Evolutionary conservation across 2,888 invertebrate species (phyloP).

Genomic region (Rugalucina vietnamica): DNA sequence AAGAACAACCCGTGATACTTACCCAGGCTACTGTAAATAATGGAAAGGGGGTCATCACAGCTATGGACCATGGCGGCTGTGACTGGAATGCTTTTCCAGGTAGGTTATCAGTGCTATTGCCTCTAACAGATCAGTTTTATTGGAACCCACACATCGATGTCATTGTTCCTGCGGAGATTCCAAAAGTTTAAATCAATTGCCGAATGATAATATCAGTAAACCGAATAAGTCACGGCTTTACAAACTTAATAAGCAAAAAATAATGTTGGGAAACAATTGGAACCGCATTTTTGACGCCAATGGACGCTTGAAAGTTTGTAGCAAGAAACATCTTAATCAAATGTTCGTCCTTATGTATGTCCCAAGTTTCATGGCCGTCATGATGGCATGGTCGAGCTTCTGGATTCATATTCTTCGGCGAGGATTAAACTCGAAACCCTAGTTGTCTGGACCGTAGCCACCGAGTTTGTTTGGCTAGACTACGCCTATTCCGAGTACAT

Average conservation of each 20-base stretch:
- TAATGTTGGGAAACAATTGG: too few relatives aligned
- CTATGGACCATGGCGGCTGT: background rate
- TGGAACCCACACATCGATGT: slow-evolving; percentile 3
- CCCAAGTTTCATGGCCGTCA: slow-evolving; percentile 41
- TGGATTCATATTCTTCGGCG: slow-evolving; percentile 36
- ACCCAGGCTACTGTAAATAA: background rate
- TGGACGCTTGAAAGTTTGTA: too few relatives aligned
- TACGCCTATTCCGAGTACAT: slow-evolving; percentile 14
- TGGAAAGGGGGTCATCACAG: background rate
- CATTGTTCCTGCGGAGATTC: background rate
- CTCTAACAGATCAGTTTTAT: background rate
- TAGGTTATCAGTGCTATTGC: too few relatives aligned
- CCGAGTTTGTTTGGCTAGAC: too few relatives aligned
- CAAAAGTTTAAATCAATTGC: too few relatives aligned
- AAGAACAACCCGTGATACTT: background rate
- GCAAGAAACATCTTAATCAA: too few relatives aligned
- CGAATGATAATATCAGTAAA: too few relatives aligned
- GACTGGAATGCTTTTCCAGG: too few relatives aligned
- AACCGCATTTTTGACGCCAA: too few relatives aligned
- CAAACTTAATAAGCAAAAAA: too few relatives aligned
- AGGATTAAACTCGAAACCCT: slow-evolving; percentile 40
- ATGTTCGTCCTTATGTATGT: slow-evolving; percentile 18
- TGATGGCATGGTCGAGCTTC: slow-evolving; percentile 42
- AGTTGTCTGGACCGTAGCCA: too few relatives aligned
- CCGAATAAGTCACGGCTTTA: too few relatives aligned